phyloP scores from a whole-genome alignment of 2,888 invertebrate genomes.

The Lasioglossum zephyrum region DNA sequence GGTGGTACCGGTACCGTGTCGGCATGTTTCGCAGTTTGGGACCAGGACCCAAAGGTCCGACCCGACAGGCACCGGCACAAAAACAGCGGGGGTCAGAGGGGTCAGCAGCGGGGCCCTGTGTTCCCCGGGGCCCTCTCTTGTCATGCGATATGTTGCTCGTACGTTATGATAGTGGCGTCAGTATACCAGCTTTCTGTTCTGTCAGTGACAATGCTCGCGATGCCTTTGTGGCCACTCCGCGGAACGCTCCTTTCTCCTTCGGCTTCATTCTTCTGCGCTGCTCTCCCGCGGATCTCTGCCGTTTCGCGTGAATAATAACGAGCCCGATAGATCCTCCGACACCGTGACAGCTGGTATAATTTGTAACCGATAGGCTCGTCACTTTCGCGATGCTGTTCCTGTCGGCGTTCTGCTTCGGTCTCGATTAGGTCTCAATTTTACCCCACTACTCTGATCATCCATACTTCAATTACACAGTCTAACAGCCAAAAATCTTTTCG shows the following conservation, averaged over 20 bases:
- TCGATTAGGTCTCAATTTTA: background rate
- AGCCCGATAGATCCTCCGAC: conserved; percentile 9
- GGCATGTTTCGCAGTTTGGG: conserved; percentile 74
- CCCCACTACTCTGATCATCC: background rate
- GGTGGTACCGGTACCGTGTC: conserved; percentile 68
- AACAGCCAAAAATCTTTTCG: no score
- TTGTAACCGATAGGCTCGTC: conserved; percentile 35
- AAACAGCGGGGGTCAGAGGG: conserved; percentile 79
- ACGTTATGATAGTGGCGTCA: conserved; percentile 77
- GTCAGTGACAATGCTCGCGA: conserved; percentile 73
- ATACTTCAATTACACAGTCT: background rate
- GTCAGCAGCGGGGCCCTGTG: conserved; percentile 78
- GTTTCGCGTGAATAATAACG: conserved; percentile 23
- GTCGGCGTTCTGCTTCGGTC: background rate
- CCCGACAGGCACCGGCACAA: conserved; percentile 73
- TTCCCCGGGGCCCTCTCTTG: conserved; percentile 72
- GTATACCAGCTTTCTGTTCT: conserved; percentile 71
- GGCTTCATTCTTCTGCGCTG: background rate
- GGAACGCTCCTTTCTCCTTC: conserved; percentile 34
- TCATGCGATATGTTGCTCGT: conserved; percentile 82
- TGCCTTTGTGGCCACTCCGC: conserved; percentile 63
- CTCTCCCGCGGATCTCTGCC: conserved; percentile 5
- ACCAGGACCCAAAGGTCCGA: conserved; percentile 71
- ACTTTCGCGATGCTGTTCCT: background rate
- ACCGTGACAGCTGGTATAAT: conserved; percentile 6